Evolutionary conservation across 2,113 vertebrate genomes (phyloP).

Genomic region (Mionectes macconnelli): DNA sequence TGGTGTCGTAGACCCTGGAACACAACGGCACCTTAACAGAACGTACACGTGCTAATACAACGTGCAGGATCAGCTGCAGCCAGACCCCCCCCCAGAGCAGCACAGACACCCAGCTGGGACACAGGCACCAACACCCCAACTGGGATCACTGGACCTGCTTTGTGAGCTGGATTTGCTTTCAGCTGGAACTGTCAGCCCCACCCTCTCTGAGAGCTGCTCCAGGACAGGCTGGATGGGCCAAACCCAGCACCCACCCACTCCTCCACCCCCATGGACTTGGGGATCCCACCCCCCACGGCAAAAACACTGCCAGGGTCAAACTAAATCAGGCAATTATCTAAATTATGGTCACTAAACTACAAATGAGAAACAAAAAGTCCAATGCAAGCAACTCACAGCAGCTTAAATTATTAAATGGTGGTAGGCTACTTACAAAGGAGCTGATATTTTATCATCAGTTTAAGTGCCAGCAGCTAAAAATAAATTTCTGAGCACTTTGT

Average conservation of each 20-base stretch:
- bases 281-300: neutral
- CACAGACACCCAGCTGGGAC: neutral
- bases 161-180: neutral
- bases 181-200: neutral
- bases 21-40: neutral
- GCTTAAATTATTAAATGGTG: neutral
- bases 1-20: slow-evolving; percentile 84
- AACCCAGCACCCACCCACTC: neutral
- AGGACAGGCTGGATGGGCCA: neutral
- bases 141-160: neutral
- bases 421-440: neutral
- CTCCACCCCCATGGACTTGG: neutral
- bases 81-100: neutral
- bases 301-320: neutral
- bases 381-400: neutral
- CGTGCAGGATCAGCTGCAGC: neutral
- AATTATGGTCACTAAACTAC: neutral
- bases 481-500: neutral
- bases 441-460: neutral
- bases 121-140: neutral
- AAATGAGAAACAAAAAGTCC: neutral
- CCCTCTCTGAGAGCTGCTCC: neutral
- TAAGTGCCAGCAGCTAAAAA: neutral
- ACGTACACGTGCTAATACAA: accelerated
- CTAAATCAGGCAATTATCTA: neutral